Base-by-base conservation (phyloP, 2,113 vertebrate species). In the Pedionomus torquatus region DNA sequence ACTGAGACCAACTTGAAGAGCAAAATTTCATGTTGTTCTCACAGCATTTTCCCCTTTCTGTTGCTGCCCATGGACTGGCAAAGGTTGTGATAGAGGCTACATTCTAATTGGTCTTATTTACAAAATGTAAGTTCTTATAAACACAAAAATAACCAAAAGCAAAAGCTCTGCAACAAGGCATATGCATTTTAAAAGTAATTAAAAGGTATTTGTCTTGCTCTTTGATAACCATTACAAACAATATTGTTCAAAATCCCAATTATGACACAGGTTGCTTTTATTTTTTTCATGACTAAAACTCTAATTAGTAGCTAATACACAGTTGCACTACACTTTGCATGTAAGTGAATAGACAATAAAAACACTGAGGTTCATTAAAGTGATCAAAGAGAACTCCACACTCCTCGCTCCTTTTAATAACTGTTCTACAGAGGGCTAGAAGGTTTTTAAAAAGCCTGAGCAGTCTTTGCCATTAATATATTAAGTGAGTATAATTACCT, bases 301-400 rank as follows among this genome's bases (percentile, higher is more conserved):
- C 79, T 95, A 98, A 97, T 96, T 97, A 98, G 90, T 88, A 97
- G 76, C 75, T 88, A 95, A 83, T 96, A 94, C 87, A 96, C 65
- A 89, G 76, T 92, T 91, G 51, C 94, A 61, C 17, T 41, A 86
- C 69, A 75, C 52, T 97, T 96, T 97, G 63, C 87, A 96, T 89
- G n/a, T 68, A 82, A 96, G 60, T 89, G 96, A 97, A 93, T 39
- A 97, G 93, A 84, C 89, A 97, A 97, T 93, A 80, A 97, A 95
- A 97, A 92, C 55, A 95, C 48, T 57, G 83, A 97, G 94, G 79
- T 96, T 98, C 94, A 96, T 97, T 97, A 97, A 95, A 98, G 89
- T 95, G 87, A 97, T 97, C 92, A 97, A 98, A 96, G 80, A 91
- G 57, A 90, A 96, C 69, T 89, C 65, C 35, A 93, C 78, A 94